Conservation (phyloP, 1,140 invertebrate genomes). For the Globodera rostochiensis region DNA sequence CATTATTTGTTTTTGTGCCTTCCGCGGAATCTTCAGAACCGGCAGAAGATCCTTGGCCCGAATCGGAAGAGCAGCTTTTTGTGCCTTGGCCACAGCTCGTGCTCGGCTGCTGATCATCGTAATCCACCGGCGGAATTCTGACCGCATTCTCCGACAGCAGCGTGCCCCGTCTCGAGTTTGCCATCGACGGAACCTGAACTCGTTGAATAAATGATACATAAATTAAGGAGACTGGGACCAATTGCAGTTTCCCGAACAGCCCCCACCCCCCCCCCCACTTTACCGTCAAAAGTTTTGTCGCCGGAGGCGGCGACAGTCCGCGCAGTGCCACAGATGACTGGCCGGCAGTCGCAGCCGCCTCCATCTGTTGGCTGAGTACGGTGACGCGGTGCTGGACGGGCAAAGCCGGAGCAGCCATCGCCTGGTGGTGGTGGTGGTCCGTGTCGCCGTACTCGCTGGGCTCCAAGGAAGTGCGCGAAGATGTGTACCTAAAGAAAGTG, state of each 20-base stretch:
- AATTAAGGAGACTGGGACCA: background rate
- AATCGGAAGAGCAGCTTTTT: slow-evolving; percentile 41
- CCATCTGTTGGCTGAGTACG: slow-evolving; percentile 55
- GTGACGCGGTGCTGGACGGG: slow-evolving; percentile 42
- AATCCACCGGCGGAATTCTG: slow-evolving; percentile 60
- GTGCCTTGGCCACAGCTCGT: background rate
- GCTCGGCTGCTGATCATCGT: slow-evolving; percentile 47
- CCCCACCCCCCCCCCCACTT: too few relatives aligned
- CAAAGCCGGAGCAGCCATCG: slow-evolving; percentile 1
- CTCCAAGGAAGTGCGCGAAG: slow-evolving; percentile 62
- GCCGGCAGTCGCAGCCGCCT: slow-evolving; percentile 32
- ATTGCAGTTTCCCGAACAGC: background rate
- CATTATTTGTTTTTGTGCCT: background rate
- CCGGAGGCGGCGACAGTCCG: background rate
- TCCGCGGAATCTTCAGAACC: slow-evolving; percentile 7
- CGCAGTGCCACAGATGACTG: slow-evolving; percentile 32
- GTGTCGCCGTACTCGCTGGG: slow-evolving; percentile 64
- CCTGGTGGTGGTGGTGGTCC: slow-evolving; percentile 15
- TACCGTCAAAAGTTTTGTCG: slow-evolving; percentile 3
- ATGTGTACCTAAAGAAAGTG: slow-evolving; percentile 57
- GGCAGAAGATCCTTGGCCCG: slow-evolving; percentile 47
- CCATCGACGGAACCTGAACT: slow-evolving; percentile 1
- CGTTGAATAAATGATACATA: background rate
- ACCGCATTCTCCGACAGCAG: slow-evolving; percentile 33
- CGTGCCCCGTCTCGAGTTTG: slow-evolving; percentile 20